Evolutionary conservation across 2,113 vertebrate genomes (phyloP), one percentile per base, ranked within the genome.

Genomic region (Fregata magnificens): DNA sequence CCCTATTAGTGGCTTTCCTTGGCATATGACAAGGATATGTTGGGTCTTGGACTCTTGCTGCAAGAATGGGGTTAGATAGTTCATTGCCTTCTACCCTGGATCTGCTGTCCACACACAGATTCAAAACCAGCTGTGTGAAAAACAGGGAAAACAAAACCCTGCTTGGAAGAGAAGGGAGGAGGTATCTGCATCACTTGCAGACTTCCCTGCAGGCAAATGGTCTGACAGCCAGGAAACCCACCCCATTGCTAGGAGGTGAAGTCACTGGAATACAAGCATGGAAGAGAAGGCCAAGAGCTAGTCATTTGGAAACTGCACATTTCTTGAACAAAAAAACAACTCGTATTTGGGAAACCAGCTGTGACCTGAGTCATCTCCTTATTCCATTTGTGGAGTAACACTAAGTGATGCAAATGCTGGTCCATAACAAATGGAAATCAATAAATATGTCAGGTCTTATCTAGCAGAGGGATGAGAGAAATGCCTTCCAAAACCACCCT

Each of bases 331-430:
- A 52, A 42, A 62, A 79, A 59, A 70, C 45, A 95, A 59, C 50
- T 44, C 44, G 4, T 79, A 47, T 94, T 97, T 95, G 88, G 91
- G 91, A 97, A 95, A 92, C 47, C 86, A 84, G 59, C 90, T 82
- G 95, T 47, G 90, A 91, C n/a, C 86, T 95, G 94, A 97, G 86
- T 95, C 96, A 97, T 93, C 90, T 78, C 82, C 80, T 83, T 62
- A 0, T 59, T 91, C 90, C 86, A 86, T 97, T 93, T 96, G 95
- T 59, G 63, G 95, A 74, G 50, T 63, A 77, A 82, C n/a, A 53
- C 53, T 62, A 88, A 96, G 93, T 61, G 76, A 90, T 90, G 90
- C 76, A 90, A 93, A 94, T 22, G 80, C 86, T 62, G 32, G 72
- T 47, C 76, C 63, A 22, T 58, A 71, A 62, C 82, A 94, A 95